Percentiles rank a stretch among this genome's conserved stretches.
phyloP scores from a whole-genome alignment of 2,797 vertebrate genomes.

The Sebastes baramenuke region DNA sequence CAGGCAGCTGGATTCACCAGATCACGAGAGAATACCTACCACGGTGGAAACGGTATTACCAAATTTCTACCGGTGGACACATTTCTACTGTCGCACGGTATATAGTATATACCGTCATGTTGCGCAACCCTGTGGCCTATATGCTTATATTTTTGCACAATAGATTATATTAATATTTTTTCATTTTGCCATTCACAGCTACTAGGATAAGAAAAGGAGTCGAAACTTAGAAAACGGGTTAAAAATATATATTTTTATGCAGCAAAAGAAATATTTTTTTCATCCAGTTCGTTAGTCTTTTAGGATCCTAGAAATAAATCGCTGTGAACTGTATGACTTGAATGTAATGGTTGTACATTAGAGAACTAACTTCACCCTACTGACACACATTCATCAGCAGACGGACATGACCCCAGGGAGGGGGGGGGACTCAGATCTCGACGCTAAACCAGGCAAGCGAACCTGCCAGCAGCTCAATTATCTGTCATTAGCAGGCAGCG shows the following conservation, averaged over 20 bases:
- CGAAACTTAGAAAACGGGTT: background rate
- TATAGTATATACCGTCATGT: no score
- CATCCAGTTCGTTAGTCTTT: background rate
- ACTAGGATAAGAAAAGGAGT: background rate
- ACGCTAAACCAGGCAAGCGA: constrained; percentile 33
- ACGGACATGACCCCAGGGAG: constrained; percentile 26
- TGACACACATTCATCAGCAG: constrained; percentile 28
- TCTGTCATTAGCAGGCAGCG: constrained; percentile 85
- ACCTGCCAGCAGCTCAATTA: constrained; percentile 88
- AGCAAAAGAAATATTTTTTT: no score
- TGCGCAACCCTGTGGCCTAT: background rate
- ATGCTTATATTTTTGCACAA: background rate
- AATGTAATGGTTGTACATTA: no score
- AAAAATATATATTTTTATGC: background rate
- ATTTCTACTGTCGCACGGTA: no score
- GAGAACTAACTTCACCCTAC: background rate
- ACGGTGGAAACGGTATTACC: no score
- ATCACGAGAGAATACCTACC: no score
- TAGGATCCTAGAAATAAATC: background rate
- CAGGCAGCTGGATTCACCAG: no score
- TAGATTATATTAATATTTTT: background rate
- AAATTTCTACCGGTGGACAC: no score
- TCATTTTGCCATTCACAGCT: background rate
- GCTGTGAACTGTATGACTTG: background rate
- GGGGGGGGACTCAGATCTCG: constrained; percentile 7